A percentile compares a stretch with the other conserved stretches of the same genome.
Conservation (phyloP, 2,797 vertebrate species). For the Echeneis naucrates region DNA sequence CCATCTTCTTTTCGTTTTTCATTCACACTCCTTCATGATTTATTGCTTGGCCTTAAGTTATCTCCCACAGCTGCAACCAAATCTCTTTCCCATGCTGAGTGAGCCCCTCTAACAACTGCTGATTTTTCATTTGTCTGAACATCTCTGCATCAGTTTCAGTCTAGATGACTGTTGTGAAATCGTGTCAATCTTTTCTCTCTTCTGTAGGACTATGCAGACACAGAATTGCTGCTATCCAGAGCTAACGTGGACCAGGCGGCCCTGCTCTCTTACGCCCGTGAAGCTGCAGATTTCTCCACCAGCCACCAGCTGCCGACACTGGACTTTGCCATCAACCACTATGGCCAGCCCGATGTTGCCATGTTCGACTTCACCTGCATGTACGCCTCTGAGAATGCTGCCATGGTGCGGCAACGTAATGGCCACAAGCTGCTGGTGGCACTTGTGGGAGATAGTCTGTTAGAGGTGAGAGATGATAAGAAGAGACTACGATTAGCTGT, state of each 20-base stretch:
- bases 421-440: slow-evolving; percentile 93
- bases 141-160: rapidly evolving
- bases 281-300: slow-evolving; percentile 97
- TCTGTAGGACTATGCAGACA: slow-evolving; percentile 93
- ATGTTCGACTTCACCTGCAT: slow-evolving; percentile 99
- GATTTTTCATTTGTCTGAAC: background rate
- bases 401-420: slow-evolving; percentile 92
- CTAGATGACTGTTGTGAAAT: background rate
- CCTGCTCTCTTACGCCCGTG: slow-evolving; percentile 92
- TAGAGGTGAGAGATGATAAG: slow-evolving; percentile 88
- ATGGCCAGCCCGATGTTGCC: slow-evolving; percentile 97
- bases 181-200: background rate
- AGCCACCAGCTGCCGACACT: slow-evolving; percentile 94
- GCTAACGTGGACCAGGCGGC: slow-evolving; percentile 97
- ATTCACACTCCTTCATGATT: background rate
- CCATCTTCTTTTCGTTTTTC: background rate
- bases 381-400: slow-evolving; percentile 97
- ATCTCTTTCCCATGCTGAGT: background rate
- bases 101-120: background rate
- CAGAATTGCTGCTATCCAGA: slow-evolving; percentile 93
- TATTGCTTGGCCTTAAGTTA: background rate
- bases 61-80: background rate
- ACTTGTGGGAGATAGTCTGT: slow-evolving; percentile 95
- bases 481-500: background rate
- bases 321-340: slow-evolving; percentile 99